A percentile compares a stretch with the other conserved stretches of the same genome.
Evolutionary conservation across 2,113 vertebrate species (phyloP).

Genomic region (Alces alces): DNA sequence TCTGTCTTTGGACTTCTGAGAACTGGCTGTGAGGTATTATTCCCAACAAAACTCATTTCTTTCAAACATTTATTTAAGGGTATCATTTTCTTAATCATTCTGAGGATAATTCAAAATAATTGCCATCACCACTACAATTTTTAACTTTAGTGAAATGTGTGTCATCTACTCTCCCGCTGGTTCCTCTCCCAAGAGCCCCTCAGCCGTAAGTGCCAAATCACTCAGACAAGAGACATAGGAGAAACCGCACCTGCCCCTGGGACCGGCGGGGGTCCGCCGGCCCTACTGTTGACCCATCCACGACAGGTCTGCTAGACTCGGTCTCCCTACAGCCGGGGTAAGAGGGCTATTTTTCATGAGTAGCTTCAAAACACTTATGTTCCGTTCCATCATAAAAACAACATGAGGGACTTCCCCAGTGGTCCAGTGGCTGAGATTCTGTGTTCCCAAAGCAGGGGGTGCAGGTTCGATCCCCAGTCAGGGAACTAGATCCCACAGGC

Average conservation of each 20-base stretch:
- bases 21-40: constrained; percentile 76
- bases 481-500: neutral
- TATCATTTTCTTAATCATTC: constrained; percentile 77
- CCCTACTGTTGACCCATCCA: fast-evolving
- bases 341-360: neutral
- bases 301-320: neutral
- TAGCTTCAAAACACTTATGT: neutral
- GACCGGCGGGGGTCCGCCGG: fast-evolving
- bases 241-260: neutral
- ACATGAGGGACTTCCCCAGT: neutral
- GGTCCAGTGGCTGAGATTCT: neutral
- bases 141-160: constrained; percentile 66
- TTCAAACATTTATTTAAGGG: constrained; percentile 76
- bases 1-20: constrained; percentile 75
- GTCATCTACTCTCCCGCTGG: neutral
- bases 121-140: constrained; percentile 55
- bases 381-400: neutral
- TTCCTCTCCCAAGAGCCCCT: neutral
- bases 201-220: fast-evolving
- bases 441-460: neutral
- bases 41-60: constrained; percentile 71
- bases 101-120: constrained; percentile 68
- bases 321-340: neutral
- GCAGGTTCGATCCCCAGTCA: neutral
- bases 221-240: fast-evolving